Evolutionary conservation across 2,113 vertebrate genomes (phyloP).

Genomic region (Octodon degus): DNA sequence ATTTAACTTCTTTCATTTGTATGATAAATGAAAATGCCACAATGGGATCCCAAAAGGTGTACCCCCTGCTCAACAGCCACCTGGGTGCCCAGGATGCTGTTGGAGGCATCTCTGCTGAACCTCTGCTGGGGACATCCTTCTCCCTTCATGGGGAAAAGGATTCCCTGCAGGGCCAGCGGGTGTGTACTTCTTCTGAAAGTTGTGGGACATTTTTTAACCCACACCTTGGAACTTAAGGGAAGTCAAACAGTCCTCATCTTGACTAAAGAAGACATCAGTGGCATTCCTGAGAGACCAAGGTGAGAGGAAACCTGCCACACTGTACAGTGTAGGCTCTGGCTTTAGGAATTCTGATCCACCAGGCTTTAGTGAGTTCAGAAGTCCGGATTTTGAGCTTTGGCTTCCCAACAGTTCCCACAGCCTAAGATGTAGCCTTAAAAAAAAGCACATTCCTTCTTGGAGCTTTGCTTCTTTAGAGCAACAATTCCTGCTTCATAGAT

Average conservation of each 20-base stretch:
- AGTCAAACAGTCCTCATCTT: background rate
- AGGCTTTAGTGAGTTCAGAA: background rate
- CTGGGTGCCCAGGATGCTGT: background rate
- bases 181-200: background rate
- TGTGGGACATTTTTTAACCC: background rate
- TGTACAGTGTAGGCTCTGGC: background rate
- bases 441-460: background rate
- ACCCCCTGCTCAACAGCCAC: background rate
- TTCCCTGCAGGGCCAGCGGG: background rate
- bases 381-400: background rate
- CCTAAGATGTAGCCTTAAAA: background rate
- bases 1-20: conserved; percentile 83
- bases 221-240: background rate
- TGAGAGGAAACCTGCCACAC: too few relatives aligned
- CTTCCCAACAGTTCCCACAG: background rate
- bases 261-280: background rate
- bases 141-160: background rate
- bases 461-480: conserved; percentile 11
- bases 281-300: background rate
- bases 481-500: background rate
- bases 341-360: background rate
- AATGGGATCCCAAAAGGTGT: conserved; percentile 67
- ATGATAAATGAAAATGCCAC: conserved; percentile 78
- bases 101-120: background rate
- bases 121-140: background rate